Base-by-base conservation (phyloP, 2,113 vertebrate species). In the Nyctibius bracteatus region DNA sequence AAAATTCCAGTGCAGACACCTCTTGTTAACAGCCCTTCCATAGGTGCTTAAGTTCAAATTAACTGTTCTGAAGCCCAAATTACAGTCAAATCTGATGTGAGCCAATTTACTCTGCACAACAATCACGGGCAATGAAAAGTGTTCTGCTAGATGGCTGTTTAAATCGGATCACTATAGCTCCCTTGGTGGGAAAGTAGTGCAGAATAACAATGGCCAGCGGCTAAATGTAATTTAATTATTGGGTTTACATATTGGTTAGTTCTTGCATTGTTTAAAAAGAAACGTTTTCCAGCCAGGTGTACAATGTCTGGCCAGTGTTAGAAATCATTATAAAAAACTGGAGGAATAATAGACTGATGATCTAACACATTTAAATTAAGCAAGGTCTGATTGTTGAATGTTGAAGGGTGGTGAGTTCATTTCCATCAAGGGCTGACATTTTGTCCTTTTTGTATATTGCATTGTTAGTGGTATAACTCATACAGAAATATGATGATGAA, bases 181-280 rank as follows among this genome's bases (percentile, higher is more conserved):
- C 88, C 91, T 95, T 13, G 0, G 78, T 90, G 70, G 70, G 78
- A 84, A 75, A 92, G 28, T 30, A 52, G 73, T 58, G 66, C 75
- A 58, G 87, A 92, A 90, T 86, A 96, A 96, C 88, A 96, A 78
- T 96, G 87, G 85, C 92, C 72, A 74, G 84, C 43, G 16, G 91
- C 92, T 96, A 92, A 96, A 97, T 96, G 94, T 95, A 95, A 97
- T 97, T 97, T 95, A 96, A 95, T 96, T 93, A 97, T 95, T 94
- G 91, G 86, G 33, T 95, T 94, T 89, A 57, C 72, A 83, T 75
- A 75, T 81, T 93, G 85, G 78, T 89, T 85, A 77, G 70, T 94
- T 93, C 88, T 96, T 91, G 67, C 77, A 85, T 95, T 95, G 95
- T 97, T 97, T 97, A 94, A 97, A 96, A 93, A 41, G 72, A 96